Evolutionary conservation across 2,113 vertebrate genomes (phyloP).

Genomic region (Pluvialis apricaria): DNA sequence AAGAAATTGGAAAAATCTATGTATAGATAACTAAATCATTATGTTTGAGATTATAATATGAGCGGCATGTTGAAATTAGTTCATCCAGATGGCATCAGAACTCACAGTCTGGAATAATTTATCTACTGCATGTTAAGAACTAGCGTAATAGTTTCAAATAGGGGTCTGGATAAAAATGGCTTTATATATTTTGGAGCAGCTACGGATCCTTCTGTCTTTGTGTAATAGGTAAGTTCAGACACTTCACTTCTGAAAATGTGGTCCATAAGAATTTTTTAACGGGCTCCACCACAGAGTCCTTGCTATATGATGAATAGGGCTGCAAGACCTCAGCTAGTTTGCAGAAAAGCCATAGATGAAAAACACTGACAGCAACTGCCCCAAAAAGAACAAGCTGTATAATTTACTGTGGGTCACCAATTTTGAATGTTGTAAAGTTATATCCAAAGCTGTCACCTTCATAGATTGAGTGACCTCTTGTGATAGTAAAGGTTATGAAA

Average conservation of each 20-base stretch:
- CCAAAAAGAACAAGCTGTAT: neutral
- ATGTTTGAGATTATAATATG: neutral
- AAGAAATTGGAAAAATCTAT: neutral
- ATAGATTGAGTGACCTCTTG: neutral
- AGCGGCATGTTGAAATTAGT: neutral
- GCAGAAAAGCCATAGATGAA: neutral
- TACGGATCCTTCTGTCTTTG: neutral
- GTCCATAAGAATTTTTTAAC: neutral
- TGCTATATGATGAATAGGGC: neutral
- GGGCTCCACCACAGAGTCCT: neutral
- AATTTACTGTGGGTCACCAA: neutral
- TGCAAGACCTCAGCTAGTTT: neutral
- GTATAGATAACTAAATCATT: neutral
- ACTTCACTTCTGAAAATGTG: neutral
- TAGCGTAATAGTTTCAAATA: neutral
- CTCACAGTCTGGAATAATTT: neutral
- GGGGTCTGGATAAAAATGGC: neutral
- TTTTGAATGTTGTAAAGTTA: neutral
- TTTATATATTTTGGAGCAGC: neutral
- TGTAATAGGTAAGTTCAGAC: neutral
- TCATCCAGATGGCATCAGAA: neutral
- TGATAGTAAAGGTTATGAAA: conserved; percentile 14
- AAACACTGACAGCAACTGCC: conserved; percentile 23
- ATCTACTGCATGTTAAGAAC: neutral
- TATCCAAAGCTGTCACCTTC: conserved; percentile 27